Evolutionary conservation across 1,140 invertebrate genomes (phyloP).

Genomic region (Ostrea edulis): DNA sequence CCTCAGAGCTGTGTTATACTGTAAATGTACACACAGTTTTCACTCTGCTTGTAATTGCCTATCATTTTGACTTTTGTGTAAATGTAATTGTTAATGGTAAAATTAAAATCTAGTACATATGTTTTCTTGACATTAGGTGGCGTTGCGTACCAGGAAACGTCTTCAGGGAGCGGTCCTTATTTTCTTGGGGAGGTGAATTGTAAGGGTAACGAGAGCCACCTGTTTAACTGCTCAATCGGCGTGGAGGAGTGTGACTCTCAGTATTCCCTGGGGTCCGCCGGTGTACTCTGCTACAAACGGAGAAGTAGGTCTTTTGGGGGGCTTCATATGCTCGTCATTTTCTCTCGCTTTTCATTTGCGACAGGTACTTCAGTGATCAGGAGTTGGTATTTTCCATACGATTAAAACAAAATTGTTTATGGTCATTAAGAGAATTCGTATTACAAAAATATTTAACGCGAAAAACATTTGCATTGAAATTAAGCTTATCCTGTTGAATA

Average conservation of each 20-base stretch:
- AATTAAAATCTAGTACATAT: neutral
- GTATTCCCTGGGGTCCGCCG: slow-evolving; percentile 52
- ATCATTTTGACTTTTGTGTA: too few species aligned
- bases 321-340: neutral
- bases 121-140: slow-evolving; percentile 50
- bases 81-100: too few species aligned
- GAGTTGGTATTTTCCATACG: neutral
- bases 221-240: slow-evolving; percentile 59
- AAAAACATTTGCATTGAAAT: neutral
- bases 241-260: slow-evolving; percentile 54
- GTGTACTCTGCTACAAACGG: slow-evolving; percentile 60
- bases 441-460: neutral
- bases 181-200: slow-evolving; percentile 61
- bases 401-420: neutral
- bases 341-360: neutral
- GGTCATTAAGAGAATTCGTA: neutral
- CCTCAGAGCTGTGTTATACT: too few species aligned
- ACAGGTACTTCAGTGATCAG: too few species aligned
- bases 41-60: too few species aligned
- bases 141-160: slow-evolving; percentile 53
- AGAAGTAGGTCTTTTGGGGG: slow-evolving; percentile 47
- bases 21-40: too few species aligned
- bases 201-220: slow-evolving; percentile 54
- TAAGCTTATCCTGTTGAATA: neutral
- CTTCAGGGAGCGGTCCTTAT: slow-evolving; percentile 57